phyloP scores from a whole-genome alignment of 2,888 invertebrate genomes.

The Morinoia aosen region DNA sequence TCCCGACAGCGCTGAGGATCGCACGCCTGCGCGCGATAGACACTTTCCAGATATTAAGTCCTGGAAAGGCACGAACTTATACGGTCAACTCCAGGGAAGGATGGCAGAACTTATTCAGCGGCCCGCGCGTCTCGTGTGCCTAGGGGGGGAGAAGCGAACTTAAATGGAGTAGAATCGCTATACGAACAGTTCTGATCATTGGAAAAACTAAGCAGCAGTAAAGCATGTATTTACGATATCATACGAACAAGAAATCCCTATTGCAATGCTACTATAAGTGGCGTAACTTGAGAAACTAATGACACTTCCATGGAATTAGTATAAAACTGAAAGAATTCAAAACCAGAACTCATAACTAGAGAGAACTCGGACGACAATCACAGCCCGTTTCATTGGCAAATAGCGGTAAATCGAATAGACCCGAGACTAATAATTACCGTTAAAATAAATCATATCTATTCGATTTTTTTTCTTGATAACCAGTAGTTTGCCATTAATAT shows the following conservation, averaged over 20 bases:
- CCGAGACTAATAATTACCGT: no score
- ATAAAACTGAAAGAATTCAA: no score
- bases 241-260: neutral
- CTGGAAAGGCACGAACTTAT: neutral
- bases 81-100: conserved; percentile 10
- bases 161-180: neutral
- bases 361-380: no score
- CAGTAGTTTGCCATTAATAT: no score
- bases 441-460: no score
- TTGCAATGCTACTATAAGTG: neutral
- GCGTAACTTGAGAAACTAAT: neutral
- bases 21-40: neutral
- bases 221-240: neutral
- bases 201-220: neutral
- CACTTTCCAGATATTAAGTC: conserved; percentile 12
- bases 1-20: conserved; percentile 23
- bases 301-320: neutral
- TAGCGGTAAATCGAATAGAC: no score
- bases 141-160: neutral
- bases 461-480: no score
- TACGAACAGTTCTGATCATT: neutral
- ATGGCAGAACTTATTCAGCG: neutral
- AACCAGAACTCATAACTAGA: no score
- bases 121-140: neutral
- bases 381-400: no score